Base-by-base conservation (phyloP, 2,113 vertebrate genomes). In the Phainopepla nitens region DNA sequence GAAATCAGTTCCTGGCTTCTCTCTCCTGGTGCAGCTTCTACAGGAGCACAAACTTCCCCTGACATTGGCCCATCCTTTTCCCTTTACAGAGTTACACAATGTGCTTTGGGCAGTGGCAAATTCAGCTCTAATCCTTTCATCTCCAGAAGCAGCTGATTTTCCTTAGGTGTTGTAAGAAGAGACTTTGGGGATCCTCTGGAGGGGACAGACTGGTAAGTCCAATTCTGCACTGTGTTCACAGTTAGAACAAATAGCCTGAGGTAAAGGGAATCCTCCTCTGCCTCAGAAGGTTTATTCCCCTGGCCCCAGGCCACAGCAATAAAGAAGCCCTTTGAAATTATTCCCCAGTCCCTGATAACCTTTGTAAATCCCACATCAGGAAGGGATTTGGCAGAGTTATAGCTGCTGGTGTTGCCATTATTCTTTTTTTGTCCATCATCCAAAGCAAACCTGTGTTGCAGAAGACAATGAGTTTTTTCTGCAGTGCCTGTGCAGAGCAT, bases 261-360 rank as follows among this genome's bases (percentile, higher is more conserved):
- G 78, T 76, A 72, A 75, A 89, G 75, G 45, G 81, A 93, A 94
- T 89, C 61, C 61, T 87, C 24, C 60, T 64, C 41, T 72, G 57
- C 81, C 89, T 81, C 87, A 95, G 39, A 87, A 92, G 39, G 82
- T 79, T 82, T 80, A 76, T 93, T 94, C 61, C 33, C 15, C 50
- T 82, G 47, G 79, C 79, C 82, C 7, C 50, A 85, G 89, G 77
- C 89, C 82, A 87, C 11, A 84, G 51, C 58, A 91, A 45, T 85
- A 72, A 92, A 87, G 36, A 81, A 87, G 27, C 47, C 51, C 90
- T 91, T 93, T 96, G 91, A 93, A 93, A 95, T 87, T 90, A 93
- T 80, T 85, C 62, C 71, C 36, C 47, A 90, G 60, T 77, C 64
- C 58, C 49, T 31, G 47, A 91, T 56, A 96, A 87, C 85, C 68